Evolutionary conservation across 2,797 vertebrate genomes (phyloP).

Genomic region (Sebastolobus alascanus): DNA sequence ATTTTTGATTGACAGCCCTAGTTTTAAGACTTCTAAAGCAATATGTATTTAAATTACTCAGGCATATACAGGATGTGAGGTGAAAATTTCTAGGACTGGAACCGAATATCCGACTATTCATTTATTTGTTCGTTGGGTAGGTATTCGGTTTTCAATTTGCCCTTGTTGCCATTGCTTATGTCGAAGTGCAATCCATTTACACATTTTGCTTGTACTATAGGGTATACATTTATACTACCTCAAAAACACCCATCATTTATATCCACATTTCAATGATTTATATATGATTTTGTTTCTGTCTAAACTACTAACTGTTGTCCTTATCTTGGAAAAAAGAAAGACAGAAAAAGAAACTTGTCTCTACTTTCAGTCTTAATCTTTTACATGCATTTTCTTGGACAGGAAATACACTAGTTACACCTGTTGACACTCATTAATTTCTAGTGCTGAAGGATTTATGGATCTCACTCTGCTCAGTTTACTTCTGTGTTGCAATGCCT

Average conservation of each 20-base stretch:
- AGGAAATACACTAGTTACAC: not conserved
- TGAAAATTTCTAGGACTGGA: too few species aligned
- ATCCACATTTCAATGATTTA: not conserved
- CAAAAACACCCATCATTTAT: not conserved
- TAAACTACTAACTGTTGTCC: not conserved
- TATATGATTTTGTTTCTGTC: not conserved
- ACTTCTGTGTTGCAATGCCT: not conserved
- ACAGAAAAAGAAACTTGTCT: not conserved
- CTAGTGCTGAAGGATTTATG: not conserved
- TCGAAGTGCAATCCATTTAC: too few species aligned
- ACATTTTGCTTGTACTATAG: too few species aligned
- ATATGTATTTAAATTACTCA: too few species aligned
- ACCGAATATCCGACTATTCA: too few species aligned
- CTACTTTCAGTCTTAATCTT: not conserved
- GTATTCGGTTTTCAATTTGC: too few species aligned
- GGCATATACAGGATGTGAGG: too few species aligned
- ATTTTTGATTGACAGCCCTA: too few species aligned
- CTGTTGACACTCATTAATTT: conserved; percentile 3
- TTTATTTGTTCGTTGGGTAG: too few species aligned
- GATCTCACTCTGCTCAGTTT: not conserved
- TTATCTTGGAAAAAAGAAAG: not conserved
- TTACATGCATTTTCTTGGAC: not conserved
- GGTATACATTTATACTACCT: too few species aligned
- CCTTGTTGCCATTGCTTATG: too few species aligned
- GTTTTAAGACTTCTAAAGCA: too few species aligned